These are phyloP conservation scores for Callospermophilus lateralis DNA, from an alignment of 2,113 vertebrate species.

Conservation along the genomic window DNA sequence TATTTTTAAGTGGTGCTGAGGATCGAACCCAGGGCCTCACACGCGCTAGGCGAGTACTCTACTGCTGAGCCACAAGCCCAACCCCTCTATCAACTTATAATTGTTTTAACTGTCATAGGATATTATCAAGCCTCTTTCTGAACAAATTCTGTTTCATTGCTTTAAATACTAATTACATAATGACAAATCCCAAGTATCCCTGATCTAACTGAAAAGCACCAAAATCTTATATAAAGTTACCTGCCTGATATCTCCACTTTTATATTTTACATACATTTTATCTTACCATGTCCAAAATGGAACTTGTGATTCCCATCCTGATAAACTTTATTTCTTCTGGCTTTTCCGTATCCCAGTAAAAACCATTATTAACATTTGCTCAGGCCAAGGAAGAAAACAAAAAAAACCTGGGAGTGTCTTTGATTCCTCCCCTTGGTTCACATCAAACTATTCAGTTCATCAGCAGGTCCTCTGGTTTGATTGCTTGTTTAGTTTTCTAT, in stretches of 20 bases:
- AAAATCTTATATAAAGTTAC: background rate
- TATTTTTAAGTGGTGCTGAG: too few species aligned
- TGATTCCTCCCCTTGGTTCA: background rate
- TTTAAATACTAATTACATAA: conserved; percentile 19
- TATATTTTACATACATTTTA: background rate
- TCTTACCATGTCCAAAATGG: background rate
- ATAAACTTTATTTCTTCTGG: background rate
- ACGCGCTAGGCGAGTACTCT: too few species aligned
- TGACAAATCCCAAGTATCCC: background rate
- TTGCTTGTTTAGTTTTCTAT: background rate
- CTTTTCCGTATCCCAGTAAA: background rate
- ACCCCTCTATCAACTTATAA: background rate
- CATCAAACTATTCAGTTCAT: background rate
- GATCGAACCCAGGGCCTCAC: too few species aligned
- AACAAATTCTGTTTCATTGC: background rate
- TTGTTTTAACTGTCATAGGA: background rate
- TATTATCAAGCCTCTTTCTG: background rate
- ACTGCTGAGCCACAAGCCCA: too few species aligned
- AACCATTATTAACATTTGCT: conserved; percentile 41
- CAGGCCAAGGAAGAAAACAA: background rate
- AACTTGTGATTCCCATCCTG: background rate
- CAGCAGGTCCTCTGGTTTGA: background rate
- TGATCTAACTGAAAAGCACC: conserved; percentile 31
- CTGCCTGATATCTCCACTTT: background rate
- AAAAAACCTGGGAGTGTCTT: background rate